These are phyloP conservation scores for fruit fly (Drosophila melanogaster) DNA, from an alignment of 1,140 invertebrate species.

Conservation along the genomic window DNA sequence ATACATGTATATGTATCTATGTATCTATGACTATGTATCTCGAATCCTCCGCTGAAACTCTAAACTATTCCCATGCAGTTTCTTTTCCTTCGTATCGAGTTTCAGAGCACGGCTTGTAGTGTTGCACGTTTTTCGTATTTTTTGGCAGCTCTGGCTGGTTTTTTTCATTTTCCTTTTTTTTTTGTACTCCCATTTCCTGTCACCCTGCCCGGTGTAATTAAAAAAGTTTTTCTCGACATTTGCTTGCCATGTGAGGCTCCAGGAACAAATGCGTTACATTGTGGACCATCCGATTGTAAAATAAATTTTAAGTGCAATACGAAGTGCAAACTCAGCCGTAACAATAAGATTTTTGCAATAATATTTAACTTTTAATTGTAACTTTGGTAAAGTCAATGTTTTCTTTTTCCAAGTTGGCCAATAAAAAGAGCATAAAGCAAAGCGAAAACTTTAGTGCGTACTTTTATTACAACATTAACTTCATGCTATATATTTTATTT, in stretches of 20 bases:
- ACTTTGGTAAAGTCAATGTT: not conserved
- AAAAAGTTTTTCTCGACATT: slow-evolving; percentile 55
- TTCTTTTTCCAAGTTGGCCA: too few relatives aligned
- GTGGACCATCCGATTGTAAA: slow-evolving; percentile 1
- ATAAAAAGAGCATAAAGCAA: not conserved
- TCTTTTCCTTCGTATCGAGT: slow-evolving; percentile 16
- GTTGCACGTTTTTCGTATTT: slow-evolving; percentile 25
- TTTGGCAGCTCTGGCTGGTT: slow-evolving; percentile 26
- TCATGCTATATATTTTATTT: too few relatives aligned
- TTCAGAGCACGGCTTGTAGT: slow-evolving; percentile 47
- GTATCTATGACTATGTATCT: not conserved
- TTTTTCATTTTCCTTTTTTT: slow-evolving; percentile 17
- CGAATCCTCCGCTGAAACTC: not conserved
- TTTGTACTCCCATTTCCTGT: slow-evolving; percentile 11
- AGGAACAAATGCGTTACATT: slow-evolving; percentile 9
- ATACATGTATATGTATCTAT: too few relatives aligned
- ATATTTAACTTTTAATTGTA: slow-evolving; percentile 11
- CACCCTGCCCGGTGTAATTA: slow-evolving; percentile 44
- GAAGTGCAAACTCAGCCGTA: slow-evolving; percentile 3
- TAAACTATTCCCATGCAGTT: slow-evolving; percentile 7
- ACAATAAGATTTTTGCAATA: slow-evolving; percentile 6
- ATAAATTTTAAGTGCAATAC: slow-evolving; percentile 24
- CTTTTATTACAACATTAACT: too few relatives aligned
- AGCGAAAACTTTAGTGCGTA: too few relatives aligned
- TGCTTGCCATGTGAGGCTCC: slow-evolving; percentile 29